phyloP scores from a whole-genome alignment of 1,140 invertebrate species.

The Listronotus oregonensis region DNA sequence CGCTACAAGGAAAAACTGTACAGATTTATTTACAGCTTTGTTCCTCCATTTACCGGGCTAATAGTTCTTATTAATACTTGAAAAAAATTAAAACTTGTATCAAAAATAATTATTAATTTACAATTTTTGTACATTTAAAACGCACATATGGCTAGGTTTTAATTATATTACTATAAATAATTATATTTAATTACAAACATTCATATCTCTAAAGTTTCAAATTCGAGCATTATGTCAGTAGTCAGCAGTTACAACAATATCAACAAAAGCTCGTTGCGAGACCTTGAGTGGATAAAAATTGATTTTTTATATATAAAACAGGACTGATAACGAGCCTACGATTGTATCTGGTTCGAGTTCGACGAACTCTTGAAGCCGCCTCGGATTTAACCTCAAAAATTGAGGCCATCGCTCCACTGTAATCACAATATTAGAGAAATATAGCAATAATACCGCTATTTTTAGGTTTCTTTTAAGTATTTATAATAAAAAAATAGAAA shows the following conservation, averaged over 20 bases:
- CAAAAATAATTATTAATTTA: no score
- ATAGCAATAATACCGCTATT: background rate
- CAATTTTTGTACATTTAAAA: no score
- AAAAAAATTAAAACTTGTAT: no score
- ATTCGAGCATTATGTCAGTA: background rate
- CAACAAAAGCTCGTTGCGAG: background rate
- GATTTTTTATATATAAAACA: constrained; percentile 27
- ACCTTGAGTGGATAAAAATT: constrained; percentile 32
- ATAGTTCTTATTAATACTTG: no score
- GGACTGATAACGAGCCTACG: constrained; percentile 27
- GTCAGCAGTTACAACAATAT: background rate
- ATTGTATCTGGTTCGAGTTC: constrained; percentile 35
- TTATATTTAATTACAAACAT: no score
- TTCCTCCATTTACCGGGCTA: no score
- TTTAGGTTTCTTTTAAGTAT: no score
- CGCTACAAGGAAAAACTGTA: no score
- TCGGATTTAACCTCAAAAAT: constrained; percentile 53
- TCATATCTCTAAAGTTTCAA: background rate
- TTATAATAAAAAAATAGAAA: no score
- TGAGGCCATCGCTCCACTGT: constrained; percentile 47
- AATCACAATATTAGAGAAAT: constrained; percentile 21
- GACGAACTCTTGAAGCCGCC: constrained; percentile 40
- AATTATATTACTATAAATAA: no score
- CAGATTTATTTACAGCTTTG: no score
- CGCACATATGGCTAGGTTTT: no score